These are phyloP conservation scores for Pungitius pungitius DNA, from an alignment of 2,113 vertebrate genomes.

Conservation along the genomic window DNA sequence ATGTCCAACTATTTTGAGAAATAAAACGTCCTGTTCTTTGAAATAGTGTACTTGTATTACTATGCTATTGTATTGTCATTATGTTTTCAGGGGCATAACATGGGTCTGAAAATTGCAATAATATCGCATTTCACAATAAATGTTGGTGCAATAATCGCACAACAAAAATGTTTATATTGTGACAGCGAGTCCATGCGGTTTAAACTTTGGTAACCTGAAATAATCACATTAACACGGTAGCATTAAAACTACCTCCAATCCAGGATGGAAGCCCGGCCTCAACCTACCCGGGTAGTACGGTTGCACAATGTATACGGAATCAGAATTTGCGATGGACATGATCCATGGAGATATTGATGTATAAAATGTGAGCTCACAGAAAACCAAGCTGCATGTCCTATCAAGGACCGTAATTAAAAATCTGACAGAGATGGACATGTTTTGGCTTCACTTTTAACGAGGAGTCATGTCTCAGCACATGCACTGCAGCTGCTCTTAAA, in stretches of 20 bases:
- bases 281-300: neutral
- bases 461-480: neutral
- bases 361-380: neutral
- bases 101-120: too few relatives aligned
- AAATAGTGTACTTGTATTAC: too few relatives aligned
- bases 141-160: too few relatives aligned
- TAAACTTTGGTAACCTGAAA: neutral
- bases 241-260: neutral
- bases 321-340: too few relatives aligned
- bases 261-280: neutral
- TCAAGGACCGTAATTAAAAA: neutral
- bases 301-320: neutral
- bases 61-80: too few relatives aligned
- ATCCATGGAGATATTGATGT: neutral
- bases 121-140: too few relatives aligned
- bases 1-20: too few relatives aligned
- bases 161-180: too few relatives aligned
- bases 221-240: neutral
- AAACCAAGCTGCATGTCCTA: neutral
- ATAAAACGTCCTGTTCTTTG: too few relatives aligned
- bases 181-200: neutral
- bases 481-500: neutral
- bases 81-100: too few relatives aligned
- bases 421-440: neutral
- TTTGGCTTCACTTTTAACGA: too few relatives aligned